phyloP scores from a whole-genome alignment of 2,888 invertebrate genomes.

The Ochlodes sylvanus region DNA sequence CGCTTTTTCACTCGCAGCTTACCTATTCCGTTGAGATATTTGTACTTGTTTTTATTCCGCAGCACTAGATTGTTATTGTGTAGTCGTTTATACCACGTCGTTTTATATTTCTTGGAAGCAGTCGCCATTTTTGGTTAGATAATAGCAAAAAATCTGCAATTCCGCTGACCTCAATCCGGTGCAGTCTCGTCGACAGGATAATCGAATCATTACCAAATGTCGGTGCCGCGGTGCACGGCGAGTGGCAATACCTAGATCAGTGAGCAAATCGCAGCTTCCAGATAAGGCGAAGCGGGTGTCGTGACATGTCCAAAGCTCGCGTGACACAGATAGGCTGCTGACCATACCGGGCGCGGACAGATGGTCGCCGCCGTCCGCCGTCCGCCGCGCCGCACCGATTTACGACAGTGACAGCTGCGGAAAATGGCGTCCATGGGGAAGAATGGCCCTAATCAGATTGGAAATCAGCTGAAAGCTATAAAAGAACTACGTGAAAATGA shows the following conservation, averaged over 20 bases:
- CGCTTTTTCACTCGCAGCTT: too few relatives aligned
- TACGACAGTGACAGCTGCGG: slow-evolving; percentile 11
- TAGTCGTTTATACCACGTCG: neutral
- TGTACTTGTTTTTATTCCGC: neutral
- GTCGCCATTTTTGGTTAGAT: neutral
- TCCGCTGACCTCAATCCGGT: slow-evolving; percentile 2
- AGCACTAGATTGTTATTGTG: neutral
- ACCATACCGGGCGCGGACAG: slow-evolving; percentile 31
- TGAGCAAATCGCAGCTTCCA: slow-evolving; percentile 30
- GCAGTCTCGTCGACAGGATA: slow-evolving; percentile 20
- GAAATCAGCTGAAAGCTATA: neutral
- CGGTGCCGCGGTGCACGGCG: neutral
- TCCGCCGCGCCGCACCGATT: neutral
- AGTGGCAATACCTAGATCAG: slow-evolving; percentile 8
- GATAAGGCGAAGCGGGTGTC: slow-evolving; percentile 31
- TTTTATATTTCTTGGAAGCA: neutral
- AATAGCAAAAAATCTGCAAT: slow-evolving; percentile 7
- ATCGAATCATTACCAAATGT: slow-evolving; percentile 29
- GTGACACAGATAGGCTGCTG: slow-evolving; percentile 30
- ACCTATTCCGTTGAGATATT: too few relatives aligned
- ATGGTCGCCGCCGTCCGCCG: slow-evolving; percentile 19
- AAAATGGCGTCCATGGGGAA: slow-evolving; percentile 1
- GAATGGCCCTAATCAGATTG: neutral
- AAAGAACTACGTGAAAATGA: neutral
- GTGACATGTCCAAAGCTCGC: slow-evolving; percentile 30